These are phyloP conservation scores for Ganaspis brasiliensis DNA, from an alignment of 2,888 invertebrate genomes.

Conservation along the genomic window DNA sequence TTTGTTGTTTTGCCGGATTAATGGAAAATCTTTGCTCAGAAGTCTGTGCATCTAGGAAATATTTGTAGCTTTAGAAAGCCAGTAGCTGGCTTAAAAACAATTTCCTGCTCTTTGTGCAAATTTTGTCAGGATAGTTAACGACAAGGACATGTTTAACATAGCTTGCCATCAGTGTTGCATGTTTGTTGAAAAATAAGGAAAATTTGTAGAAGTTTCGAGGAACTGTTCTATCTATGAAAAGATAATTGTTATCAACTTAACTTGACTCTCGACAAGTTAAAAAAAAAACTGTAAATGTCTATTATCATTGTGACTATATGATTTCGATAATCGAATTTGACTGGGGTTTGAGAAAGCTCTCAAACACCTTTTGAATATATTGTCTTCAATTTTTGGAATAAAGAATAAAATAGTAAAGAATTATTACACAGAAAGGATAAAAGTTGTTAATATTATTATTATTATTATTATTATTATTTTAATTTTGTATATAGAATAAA, in stretches of 20 bases:
- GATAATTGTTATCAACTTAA: slow-evolving; percentile 12
- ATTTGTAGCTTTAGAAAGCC: slow-evolving; percentile 8
- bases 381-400: background rate
- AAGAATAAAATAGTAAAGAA: background rate
- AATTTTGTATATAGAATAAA: no score
- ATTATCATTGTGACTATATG: slow-evolving; percentile 19
- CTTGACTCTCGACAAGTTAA: slow-evolving; percentile 7
- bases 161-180: slow-evolving; percentile 40
- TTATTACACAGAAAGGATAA: background rate
- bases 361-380: slow-evolving; percentile 2
- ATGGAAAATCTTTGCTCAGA: slow-evolving; percentile 6
- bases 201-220: background rate
- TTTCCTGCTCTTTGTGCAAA: slow-evolving; percentile 20
- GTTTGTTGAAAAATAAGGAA: slow-evolving; percentile 17
- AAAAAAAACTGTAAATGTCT: background rate
- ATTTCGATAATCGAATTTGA: slow-evolving; percentile 14
- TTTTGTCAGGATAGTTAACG: slow-evolving; percentile 6
- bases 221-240: background rate
- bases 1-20: background rate
- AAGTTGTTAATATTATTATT: no score
- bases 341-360: slow-evolving; percentile 8
- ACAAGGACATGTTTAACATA: slow-evolving; percentile 11
- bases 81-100: background rate
- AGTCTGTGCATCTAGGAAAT: slow-evolving; percentile 9
- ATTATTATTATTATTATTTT: no score